A percentile compares a stretch with the other conserved stretches of the same genome.
These are phyloP conservation scores for Phallusia fumigata DNA, from an alignment of 23 tunicate genomes.

Conservation along the genomic window DNA sequence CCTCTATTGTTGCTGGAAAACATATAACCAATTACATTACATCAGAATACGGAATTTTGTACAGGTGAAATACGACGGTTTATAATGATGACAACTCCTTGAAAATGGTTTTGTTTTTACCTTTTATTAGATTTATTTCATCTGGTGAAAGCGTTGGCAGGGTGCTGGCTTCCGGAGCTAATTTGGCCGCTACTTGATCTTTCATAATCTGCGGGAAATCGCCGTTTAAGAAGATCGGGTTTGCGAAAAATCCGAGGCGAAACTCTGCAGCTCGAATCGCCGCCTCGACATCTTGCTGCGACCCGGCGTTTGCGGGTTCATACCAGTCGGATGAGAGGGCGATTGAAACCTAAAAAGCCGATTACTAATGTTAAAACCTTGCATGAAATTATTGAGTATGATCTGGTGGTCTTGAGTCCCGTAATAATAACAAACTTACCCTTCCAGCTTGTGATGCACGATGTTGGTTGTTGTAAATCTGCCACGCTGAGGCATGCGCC, in stretches of 20 bases:
- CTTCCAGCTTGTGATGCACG: slow-evolving; percentile 50
- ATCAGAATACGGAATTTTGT: too few relatives aligned
- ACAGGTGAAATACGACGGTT: too few relatives aligned
- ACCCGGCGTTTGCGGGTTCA: slow-evolving; percentile 60
- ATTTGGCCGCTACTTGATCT: slow-evolving; percentile 33
- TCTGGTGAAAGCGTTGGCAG: slow-evolving; percentile 15
- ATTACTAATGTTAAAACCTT: too few relatives aligned
- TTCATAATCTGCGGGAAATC: slow-evolving; percentile 81
- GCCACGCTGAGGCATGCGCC: slow-evolving; percentile 67
- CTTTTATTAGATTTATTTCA: slow-evolving; percentile 59
- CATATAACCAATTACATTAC: too few relatives aligned
- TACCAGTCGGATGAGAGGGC: slow-evolving; percentile 87
- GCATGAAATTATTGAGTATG: too few relatives aligned
- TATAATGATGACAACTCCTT: not conserved
- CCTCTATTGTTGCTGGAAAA: too few relatives aligned
- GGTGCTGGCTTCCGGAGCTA: too few relatives aligned
- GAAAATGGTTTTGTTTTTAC: slow-evolving; percentile 15
- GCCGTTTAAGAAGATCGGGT: slow-evolving; percentile 86
- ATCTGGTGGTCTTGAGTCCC: too few relatives aligned
- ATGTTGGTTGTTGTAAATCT: slow-evolving; percentile 38
- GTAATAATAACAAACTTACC: slow-evolving; percentile 12
- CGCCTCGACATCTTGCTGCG: slow-evolving; percentile 52
- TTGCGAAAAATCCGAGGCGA: slow-evolving; percentile 93
- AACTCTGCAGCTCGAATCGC: slow-evolving; percentile 72
- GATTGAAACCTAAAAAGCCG: slow-evolving; percentile 53